Base-by-base conservation (phyloP, 2,888 invertebrate genomes). In the Lamellibrachia columna region DNA sequence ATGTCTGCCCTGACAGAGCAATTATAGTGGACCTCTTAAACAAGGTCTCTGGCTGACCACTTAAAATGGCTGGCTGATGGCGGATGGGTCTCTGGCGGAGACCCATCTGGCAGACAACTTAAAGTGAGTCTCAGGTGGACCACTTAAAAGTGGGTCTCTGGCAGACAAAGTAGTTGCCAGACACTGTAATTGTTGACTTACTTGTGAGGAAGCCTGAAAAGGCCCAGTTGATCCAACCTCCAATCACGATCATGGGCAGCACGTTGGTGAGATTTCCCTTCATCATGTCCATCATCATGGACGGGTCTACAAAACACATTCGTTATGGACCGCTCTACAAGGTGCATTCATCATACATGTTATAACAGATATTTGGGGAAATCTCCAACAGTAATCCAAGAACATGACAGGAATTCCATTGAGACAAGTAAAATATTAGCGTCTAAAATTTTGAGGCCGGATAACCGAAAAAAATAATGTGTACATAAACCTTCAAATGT, bases 151-250 rank as follows among this genome's bases (percentile, higher is more conserved):
- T 75, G 75, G 3, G 75, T 75, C 15, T 75, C 75, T 75, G 75
- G 6, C 22, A 15, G 4, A 6, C 40, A 40, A 40, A 40, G 40
- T 22, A 75, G 22, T 1, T 75, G 22, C 22, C 22, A 75, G 75
- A 11, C 22, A 15, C 75, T 22, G 75, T 75, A 22, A 75, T n/a
- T 75, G 4, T 22, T 75, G 75, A 96, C 97, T 97, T 97, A 98
- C 98, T 99, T n/a, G 99, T 99, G 90, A 99, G 98, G 96, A 99
- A 99, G 92, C 99, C 99, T 91, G 99, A 99, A 97, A 99, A 99
- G 97, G 99, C 99, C 99, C 99, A 99, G 96, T 99, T 99, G 95
- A 99, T 99, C 99, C 99, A 99, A 15, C 99, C 99, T 95, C 99
- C 99, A 95, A 99, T 99, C 4, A 99, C 98, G 94, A 99, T 98